A percentile compares a stretch with the other conserved stretches of the same genome.
Conservation (phyloP, 2,888 invertebrate genomes). For the Matsumyia berberina region DNA sequence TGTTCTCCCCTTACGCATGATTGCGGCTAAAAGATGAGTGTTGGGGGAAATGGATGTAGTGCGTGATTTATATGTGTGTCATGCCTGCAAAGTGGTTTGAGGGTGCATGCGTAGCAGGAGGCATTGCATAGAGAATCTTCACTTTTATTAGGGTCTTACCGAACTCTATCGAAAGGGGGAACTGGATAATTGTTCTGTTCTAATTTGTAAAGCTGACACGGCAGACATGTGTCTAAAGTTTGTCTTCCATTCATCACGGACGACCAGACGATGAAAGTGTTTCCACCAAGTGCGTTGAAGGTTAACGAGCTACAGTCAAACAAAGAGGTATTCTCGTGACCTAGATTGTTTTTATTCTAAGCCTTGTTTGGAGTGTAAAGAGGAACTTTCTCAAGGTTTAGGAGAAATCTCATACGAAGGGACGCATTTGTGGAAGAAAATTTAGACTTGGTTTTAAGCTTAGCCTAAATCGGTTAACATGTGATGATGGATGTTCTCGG, state of each 20-base stretch:
- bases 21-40: constrained; percentile 37
- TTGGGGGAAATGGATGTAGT: constrained; percentile 37
- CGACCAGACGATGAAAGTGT: constrained; percentile 52
- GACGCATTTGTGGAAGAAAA: no score
- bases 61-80: constrained; percentile 50
- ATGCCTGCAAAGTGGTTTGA: constrained; percentile 25
- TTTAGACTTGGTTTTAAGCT: no score
- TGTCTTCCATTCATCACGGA: constrained; percentile 33
- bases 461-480: no score
- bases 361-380: no score
- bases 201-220: constrained; percentile 46
- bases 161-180: constrained; percentile 33
- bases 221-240: constrained; percentile 39
- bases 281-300: constrained; percentile 19
- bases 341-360: no score
- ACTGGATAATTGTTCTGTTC: constrained; percentile 54
- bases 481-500: no score
- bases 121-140: constrained; percentile 19
- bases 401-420: no score
- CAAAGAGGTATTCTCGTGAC: no score
- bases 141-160: constrained; percentile 12
- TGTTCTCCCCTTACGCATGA: constrained; percentile 67
- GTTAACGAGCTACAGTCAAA: background rate
- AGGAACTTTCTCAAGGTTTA: no score
- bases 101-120: constrained; percentile 17